These are phyloP conservation scores for Borostomias antarcticus DNA, from an alignment of 2,797 vertebrate species.

Conservation along the genomic window DNA sequence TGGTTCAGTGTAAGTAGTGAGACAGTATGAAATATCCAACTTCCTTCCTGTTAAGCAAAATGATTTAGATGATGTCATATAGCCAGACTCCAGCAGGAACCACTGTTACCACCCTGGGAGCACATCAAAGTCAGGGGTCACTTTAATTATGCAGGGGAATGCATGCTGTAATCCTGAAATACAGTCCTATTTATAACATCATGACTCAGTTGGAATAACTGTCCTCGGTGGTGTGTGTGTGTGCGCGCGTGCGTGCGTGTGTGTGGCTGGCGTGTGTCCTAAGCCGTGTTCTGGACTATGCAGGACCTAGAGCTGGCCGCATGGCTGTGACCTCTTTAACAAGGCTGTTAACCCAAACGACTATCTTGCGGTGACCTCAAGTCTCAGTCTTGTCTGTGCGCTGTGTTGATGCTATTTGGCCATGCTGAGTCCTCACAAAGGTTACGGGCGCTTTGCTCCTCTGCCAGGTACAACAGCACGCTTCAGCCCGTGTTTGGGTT, in stretches of 20 bases:
- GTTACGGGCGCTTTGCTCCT: background rate
- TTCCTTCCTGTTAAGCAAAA: constrained; percentile 4
- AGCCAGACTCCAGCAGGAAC: background rate
- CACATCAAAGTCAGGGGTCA: background rate
- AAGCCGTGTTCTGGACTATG: background rate
- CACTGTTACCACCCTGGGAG: background rate
- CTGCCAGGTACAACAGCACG: background rate
- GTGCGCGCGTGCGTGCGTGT: background rate
- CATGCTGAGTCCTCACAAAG: background rate
- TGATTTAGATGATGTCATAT: constrained; percentile 1
- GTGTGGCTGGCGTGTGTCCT: background rate
- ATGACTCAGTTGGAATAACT: background rate
- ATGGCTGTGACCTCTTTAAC: background rate
- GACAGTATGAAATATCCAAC: background rate
- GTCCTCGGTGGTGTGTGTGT: background rate
- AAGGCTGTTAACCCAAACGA: background rate
- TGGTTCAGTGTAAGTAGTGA: background rate
- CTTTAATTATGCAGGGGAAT: background rate
- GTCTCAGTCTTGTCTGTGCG: background rate
- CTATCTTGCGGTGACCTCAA: background rate
- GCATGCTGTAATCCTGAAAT: background rate
- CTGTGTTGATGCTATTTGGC: background rate
- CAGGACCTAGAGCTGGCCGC: background rate
- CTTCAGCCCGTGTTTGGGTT: background rate
- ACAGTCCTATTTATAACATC: background rate